A percentile compares a stretch with the other conserved stretches of the same genome.
Evolutionary conservation across 2,113 vertebrate species (phyloP).

Genomic region (Indicator maculatus): DNA sequence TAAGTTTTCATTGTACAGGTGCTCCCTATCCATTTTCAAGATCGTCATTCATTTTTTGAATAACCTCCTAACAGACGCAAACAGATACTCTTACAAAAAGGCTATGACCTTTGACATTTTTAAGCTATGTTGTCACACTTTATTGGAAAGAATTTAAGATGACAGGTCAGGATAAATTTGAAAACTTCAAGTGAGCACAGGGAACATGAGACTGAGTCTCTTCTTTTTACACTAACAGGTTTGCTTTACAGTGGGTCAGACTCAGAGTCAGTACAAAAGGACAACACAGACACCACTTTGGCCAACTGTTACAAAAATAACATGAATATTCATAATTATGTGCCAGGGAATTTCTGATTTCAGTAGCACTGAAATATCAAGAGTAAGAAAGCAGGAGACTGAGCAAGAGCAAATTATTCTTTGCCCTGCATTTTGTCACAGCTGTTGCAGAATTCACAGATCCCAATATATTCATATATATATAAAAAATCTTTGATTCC

Average conservation of each 20-base stretch:
- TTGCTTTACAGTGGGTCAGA: not conserved
- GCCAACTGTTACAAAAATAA: not conserved
- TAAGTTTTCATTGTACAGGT: not conserved
- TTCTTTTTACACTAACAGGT: not conserved
- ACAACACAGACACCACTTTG: not conserved
- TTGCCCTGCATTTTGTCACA: not conserved
- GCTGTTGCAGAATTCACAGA: not conserved
- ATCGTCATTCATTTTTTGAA: not conserved
- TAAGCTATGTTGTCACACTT: not conserved
- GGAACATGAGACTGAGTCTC: not conserved
- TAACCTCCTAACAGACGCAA: not conserved
- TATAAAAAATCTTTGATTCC: not conserved
- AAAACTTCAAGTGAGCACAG: not conserved
- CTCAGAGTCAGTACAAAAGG: not conserved
- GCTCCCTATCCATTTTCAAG: not conserved
- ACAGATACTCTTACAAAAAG: constrained; percentile 22
- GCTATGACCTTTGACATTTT: constrained; percentile 11
- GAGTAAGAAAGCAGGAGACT: not conserved
- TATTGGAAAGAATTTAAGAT: constrained; percentile 5
- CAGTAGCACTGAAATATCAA: not conserved
- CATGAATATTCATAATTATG: not conserved
- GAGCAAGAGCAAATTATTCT: not conserved
- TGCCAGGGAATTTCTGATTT: not conserved
- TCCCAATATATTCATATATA: not conserved
- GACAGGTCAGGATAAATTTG: constrained; percentile 8